These are phyloP conservation scores for Microplitis manilae DNA, from an alignment of 2,888 invertebrate genomes.

Conservation along the genomic window DNA sequence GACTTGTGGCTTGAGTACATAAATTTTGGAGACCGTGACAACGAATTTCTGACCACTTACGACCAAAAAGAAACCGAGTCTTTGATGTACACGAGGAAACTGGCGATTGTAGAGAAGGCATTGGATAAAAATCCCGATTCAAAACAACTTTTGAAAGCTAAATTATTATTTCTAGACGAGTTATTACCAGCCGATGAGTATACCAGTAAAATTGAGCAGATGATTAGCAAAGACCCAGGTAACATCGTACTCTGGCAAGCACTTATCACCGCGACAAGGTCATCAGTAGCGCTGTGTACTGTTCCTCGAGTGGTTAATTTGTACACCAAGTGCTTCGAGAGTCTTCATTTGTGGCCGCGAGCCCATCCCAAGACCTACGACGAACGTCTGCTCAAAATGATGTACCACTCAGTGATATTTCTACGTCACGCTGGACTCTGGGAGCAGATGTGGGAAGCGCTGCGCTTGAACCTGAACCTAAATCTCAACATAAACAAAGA, in stretches of 20 bases:
- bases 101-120: constrained; percentile 77
- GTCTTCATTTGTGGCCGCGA: constrained; percentile 68
- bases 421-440: constrained; percentile 82
- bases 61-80: constrained; percentile 49
- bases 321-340: constrained; percentile 73
- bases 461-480: constrained; percentile 80
- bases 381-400: constrained; percentile 63
- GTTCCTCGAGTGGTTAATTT: constrained; percentile 75
- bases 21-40: constrained; percentile 72
- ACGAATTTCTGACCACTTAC: constrained; percentile 37
- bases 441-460: constrained; percentile 82
- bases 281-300: constrained; percentile 78
- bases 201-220: constrained; percentile 71
- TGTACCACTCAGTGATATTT: constrained; percentile 75
- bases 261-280: constrained; percentile 73
- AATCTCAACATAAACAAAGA: constrained; percentile 72
- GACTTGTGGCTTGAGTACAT: constrained; percentile 77
- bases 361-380: constrained; percentile 60
- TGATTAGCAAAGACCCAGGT: constrained; percentile 73
- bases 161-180: constrained; percentile 72
- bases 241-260: constrained; percentile 73
- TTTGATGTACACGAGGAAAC: constrained; percentile 73
- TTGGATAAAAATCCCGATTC: constrained; percentile 75
- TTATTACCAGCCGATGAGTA: constrained; percentile 77
- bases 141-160: constrained; percentile 73